Evolutionary conservation across 1,140 invertebrate genomes (phyloP).

Genomic region (Colletes latitarsis): DNA sequence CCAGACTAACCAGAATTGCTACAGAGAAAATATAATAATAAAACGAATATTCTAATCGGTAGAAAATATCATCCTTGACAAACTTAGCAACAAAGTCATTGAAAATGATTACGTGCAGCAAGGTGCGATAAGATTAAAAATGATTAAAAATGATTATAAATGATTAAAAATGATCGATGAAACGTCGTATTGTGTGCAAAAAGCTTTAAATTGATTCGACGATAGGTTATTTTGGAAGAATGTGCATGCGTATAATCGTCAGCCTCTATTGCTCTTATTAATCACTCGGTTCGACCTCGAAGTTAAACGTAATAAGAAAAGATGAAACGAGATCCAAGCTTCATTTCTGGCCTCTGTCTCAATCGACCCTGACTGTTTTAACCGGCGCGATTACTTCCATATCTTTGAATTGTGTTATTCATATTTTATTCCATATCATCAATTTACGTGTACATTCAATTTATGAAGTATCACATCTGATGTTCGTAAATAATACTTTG

Average conservation of each 20-base stretch:
- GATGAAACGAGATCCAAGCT: constrained; percentile 17
- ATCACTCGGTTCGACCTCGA: constrained; percentile 26
- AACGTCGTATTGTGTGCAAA: not conserved
- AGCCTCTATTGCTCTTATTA: not conserved
- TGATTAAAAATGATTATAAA: not conserved
- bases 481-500: too few relatives aligned
- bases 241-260: not conserved
- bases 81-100: not conserved
- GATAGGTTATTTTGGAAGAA: not conserved
- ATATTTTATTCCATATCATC: too few relatives aligned
- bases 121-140: too few relatives aligned
- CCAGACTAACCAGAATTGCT: not conserved
- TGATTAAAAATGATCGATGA: not conserved
- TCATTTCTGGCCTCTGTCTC: constrained; percentile 25
- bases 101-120: not conserved
- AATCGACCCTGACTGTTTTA: constrained; percentile 8
- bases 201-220: not conserved
- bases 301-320: constrained; percentile 3
- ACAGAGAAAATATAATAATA: too few relatives aligned
- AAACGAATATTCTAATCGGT: too few relatives aligned
- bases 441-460: too few relatives aligned
- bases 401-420: not conserved
- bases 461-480: too few relatives aligned
- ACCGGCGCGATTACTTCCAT: constrained; percentile 2
- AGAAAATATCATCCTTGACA: too few relatives aligned